Evolutionary conservation across 2,113 vertebrate genomes (phyloP).

Genomic region (Tenebrosternarchus preto): DNA sequence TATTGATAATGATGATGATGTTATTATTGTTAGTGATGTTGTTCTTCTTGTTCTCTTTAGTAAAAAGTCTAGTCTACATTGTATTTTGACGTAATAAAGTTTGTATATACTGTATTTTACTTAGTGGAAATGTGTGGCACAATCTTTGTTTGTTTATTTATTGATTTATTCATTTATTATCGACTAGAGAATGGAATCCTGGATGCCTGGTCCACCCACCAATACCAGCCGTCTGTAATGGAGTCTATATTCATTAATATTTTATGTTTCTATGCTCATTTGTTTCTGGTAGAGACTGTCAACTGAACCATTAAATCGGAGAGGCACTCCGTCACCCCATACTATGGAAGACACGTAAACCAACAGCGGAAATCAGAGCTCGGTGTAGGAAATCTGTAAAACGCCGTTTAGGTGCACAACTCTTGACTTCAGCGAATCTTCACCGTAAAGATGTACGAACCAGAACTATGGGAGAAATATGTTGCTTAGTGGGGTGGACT

Average conservation of each 20-base stretch:
- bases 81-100: too few relatives aligned
- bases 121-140: too few relatives aligned
- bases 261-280: constrained; percentile 39
- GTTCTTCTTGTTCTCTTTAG: too few relatives aligned
- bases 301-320: constrained; percentile 60
- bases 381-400: neutral
- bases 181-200: neutral
- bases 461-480: too few relatives aligned
- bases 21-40: too few relatives aligned
- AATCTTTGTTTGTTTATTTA: too few relatives aligned
- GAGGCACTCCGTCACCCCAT: constrained; percentile 49
- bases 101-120: too few relatives aligned
- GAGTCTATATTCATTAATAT: constrained; percentile 61
- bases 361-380: constrained; percentile 44
- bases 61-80: too few relatives aligned
- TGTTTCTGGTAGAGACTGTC: neutral
- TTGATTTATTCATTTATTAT: too few relatives aligned
- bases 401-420: neutral
- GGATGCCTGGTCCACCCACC: neutral
- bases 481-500: too few relatives aligned
- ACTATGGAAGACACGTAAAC: constrained; percentile 38
- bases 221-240: neutral
- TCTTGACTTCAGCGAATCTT: neutral
- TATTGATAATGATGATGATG: too few relatives aligned
- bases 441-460: too few relatives aligned